Evolutionary conservation across 2,888 invertebrate genomes (phyloP).

Genomic region (Teinopalpus imperialis): DNA sequence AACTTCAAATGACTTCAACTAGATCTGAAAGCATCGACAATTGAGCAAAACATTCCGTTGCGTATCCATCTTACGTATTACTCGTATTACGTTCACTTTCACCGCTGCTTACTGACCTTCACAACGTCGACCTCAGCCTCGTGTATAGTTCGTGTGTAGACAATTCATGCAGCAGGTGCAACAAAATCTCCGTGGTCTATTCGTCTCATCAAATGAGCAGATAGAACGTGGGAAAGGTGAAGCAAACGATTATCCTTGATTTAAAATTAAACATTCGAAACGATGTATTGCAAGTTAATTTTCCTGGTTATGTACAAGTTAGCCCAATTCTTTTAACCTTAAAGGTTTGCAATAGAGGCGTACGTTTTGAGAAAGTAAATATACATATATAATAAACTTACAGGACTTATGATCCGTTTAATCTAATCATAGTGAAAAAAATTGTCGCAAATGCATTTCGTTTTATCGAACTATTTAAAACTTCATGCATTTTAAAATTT

Average conservation of each 20-base stretch:
- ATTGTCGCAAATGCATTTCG: no score
- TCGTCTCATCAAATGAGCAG: slow-evolving; percentile 19
- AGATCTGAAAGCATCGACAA: slow-evolving; percentile 12
- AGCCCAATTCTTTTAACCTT: no score
- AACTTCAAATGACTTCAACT: no score
- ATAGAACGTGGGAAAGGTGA: slow-evolving; percentile 22
- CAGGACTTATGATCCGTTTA: no score
- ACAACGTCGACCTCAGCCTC: slow-evolving; percentile 12
- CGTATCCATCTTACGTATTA: slow-evolving; percentile 18
- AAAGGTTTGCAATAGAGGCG: no score
- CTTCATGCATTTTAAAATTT: no score
- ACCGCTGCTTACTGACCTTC: slow-evolving; percentile 16
- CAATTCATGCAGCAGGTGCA: slow-evolving; percentile 10
- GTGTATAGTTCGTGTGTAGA: neutral
- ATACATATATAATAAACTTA: no score
- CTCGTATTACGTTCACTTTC: slow-evolving; percentile 22
- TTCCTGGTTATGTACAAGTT: no score
- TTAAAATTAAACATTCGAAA: neutral
- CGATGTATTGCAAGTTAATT: neutral
- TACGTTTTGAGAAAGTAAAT: no score
- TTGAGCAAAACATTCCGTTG: slow-evolving; percentile 4
- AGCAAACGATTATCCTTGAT: slow-evolving; percentile 8
- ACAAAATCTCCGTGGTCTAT: neutral
- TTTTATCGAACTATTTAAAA: no score
- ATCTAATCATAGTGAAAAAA: no score